Conservation (phyloP, 2,113 vertebrate species). For the Hystrix cristata region DNA sequence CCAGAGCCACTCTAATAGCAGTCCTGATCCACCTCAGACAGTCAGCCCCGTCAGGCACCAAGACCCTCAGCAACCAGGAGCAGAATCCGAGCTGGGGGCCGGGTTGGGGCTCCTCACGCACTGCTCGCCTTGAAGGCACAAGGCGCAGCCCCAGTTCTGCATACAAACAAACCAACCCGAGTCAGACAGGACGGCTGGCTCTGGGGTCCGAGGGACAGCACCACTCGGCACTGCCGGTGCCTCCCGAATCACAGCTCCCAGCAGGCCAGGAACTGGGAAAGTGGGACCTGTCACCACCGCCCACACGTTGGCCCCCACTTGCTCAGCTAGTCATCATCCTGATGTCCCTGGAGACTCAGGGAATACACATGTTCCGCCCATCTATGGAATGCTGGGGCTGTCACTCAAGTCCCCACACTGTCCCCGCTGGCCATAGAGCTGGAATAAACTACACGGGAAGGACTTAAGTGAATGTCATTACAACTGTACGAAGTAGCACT, state of each 20-base stretch:
- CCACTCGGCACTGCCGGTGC: not conserved
- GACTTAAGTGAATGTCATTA: not conserved
- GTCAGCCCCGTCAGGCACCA: not conserved
- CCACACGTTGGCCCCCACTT: accelerated
- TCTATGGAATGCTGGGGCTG: not conserved
- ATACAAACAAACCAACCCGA: not conserved
- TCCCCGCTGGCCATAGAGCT: not conserved
- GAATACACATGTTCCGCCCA: not conserved
- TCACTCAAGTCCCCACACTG: not conserved
- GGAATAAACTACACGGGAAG: not conserved
- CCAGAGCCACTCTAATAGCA: too few species aligned
- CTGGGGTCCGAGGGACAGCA: not conserved
- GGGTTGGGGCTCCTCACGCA: not conserved
- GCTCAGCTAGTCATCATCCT: not conserved
- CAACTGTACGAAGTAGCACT: not conserved
- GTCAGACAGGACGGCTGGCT: not conserved
- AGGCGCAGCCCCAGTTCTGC: not conserved
- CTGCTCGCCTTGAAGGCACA: not conserved
- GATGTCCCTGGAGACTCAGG: not conserved
- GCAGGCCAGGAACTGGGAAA: not conserved
- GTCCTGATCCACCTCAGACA: not conserved
- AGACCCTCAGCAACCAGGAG: not conserved
- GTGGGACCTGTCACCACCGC: not conserved
- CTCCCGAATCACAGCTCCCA: not conserved
- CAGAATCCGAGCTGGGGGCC: not conserved